Conservation (phyloP, 2,888 invertebrate species). For the Drosophila monieri region DNA sequence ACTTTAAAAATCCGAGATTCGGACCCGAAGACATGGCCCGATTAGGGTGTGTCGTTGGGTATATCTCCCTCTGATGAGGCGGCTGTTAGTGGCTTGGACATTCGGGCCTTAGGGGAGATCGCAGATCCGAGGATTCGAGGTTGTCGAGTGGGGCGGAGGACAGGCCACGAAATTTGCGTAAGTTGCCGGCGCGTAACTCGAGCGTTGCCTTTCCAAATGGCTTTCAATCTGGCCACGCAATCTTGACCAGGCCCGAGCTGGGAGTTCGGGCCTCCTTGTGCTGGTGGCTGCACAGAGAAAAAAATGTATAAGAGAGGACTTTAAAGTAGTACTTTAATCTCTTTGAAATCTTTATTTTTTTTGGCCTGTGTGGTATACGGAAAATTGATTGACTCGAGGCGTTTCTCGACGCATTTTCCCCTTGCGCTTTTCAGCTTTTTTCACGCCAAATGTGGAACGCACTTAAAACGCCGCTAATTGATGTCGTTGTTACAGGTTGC, state of each 20-base stretch:
- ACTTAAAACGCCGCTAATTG: conserved; percentile 77
- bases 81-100: conserved; percentile 23
- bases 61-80: conserved; percentile 50
- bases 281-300: conserved; percentile 11
- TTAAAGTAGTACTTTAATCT: not conserved
- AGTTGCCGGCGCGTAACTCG: conserved; percentile 63
- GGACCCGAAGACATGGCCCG: conserved; percentile 30
- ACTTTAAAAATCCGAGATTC: conserved; percentile 18
- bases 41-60: conserved; percentile 68
- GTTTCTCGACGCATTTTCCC: conserved; percentile 69
- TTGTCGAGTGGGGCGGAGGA: conserved; percentile 19
- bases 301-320: conserved; percentile 9
- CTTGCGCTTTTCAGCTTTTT: conserved; percentile 54
- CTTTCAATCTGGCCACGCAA: conserved; percentile 63
- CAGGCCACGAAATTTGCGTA: conserved; percentile 64
- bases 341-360: not conserved
- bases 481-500: conserved; percentile 62
- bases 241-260: conserved; percentile 54
- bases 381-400: conserved; percentile 75
- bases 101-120: conserved; percentile 49
- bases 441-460: conserved; percentile 73
- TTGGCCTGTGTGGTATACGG: conserved; percentile 11
- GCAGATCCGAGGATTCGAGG: conserved; percentile 20
- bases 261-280: conserved; percentile 51
- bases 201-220: conserved; percentile 65